Percentiles rank a stretch among this genome's conserved stretches.
These are phyloP conservation scores for Rhinogobius similis DNA, from an alignment of 2,113 vertebrate species.

Conservation along the genomic window DNA sequence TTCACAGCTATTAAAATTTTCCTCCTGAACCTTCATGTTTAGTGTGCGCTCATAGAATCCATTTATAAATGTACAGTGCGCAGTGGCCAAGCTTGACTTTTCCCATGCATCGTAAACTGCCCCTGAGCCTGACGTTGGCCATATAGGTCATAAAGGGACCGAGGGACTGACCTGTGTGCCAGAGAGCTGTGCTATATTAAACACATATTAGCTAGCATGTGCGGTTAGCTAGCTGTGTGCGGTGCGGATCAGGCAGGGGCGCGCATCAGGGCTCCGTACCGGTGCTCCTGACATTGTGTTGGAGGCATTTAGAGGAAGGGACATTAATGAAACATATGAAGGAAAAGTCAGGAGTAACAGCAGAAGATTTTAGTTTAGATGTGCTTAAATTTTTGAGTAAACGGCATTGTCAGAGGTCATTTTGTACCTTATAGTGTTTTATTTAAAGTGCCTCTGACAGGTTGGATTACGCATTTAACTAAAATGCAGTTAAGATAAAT, in stretches of 20 bases:
- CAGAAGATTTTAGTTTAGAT: too few relatives aligned
- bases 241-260: background rate
- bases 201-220: constrained; percentile 9
- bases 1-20: background rate
- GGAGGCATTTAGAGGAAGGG: background rate
- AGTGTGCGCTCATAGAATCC: constrained; percentile 14
- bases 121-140: constrained; percentile 31
- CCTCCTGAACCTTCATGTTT: background rate
- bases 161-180: constrained; percentile 30
- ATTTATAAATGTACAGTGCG: constrained; percentile 6
- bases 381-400: too few relatives aligned
- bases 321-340: too few relatives aligned
- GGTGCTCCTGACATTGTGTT: background rate
- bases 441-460: too few relatives aligned
- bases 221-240: constrained; percentile 6
- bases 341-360: too few relatives aligned
- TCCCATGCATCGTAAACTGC: constrained; percentile 52
- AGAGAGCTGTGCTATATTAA: constrained; percentile 31
- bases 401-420: too few relatives aligned
- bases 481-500: too few relatives aligned
- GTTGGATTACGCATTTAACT: too few relatives aligned
- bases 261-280: background rate
- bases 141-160: constrained; percentile 44
- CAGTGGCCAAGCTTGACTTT: constrained; percentile 32
- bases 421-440: too few relatives aligned